A percentile compares a stretch with the other conserved stretches of the same genome.
These are phyloP conservation scores for Darevskia mixta DNA, from an alignment of 2,797 vertebrate genomes.

Conservation along the genomic window DNA sequence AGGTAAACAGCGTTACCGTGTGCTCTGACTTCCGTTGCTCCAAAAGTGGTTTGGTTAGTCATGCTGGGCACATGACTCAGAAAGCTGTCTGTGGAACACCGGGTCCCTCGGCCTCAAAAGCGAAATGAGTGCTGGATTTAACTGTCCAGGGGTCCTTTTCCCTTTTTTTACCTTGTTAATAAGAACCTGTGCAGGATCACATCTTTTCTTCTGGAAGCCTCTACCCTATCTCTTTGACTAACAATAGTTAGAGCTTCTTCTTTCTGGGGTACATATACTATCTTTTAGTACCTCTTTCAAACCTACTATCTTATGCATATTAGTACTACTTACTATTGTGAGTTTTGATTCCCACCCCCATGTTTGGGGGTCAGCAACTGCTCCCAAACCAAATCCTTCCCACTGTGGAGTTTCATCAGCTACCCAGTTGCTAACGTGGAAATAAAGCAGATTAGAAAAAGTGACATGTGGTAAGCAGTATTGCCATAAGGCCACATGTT, in stretches of 20 bases:
- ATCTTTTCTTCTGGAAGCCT: background rate
- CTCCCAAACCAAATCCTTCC: background rate
- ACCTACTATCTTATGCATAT: background rate
- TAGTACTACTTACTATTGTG: background rate
- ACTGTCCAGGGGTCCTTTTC: too few relatives aligned
- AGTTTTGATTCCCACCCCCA: background rate
- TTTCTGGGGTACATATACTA: background rate
- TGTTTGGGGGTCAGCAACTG: too few relatives aligned
- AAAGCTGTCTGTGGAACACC: too few relatives aligned
- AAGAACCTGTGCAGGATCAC: too few relatives aligned
- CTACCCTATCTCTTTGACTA: background rate
- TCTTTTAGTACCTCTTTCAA: background rate
- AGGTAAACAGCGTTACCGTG: too few relatives aligned
- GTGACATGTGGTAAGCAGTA: background rate
- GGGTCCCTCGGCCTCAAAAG: too few relatives aligned
- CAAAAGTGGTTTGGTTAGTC: too few relatives aligned
- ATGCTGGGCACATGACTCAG: too few relatives aligned
- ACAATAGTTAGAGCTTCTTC: background rate
- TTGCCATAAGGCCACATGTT: too few relatives aligned
- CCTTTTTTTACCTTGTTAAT: too few relatives aligned
- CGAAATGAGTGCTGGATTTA: too few relatives aligned
- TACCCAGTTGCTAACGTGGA: background rate
- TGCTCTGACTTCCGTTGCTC: too few relatives aligned
- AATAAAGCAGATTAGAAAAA: background rate
- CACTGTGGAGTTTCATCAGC: background rate